phyloP scores from a whole-genome alignment of 2,888 invertebrate genomes.

The Drosophila silvestris region DNA sequence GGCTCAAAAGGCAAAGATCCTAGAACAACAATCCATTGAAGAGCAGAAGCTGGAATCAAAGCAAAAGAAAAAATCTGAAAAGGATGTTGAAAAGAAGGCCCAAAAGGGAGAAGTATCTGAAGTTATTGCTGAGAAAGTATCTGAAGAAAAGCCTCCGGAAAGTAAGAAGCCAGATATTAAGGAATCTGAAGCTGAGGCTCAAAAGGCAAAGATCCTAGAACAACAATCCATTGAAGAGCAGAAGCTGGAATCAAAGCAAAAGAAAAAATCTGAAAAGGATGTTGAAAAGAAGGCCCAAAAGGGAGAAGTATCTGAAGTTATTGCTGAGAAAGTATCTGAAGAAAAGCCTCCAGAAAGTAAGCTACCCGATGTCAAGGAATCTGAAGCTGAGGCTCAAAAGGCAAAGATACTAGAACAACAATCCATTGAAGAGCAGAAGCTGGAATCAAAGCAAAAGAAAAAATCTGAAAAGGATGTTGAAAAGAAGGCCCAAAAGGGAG shows the following conservation, averaged over 20 bases:
- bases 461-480: too few species aligned
- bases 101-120: neutral
- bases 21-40: accelerated
- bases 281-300: accelerated
- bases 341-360: neutral
- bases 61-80: neutral
- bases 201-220: accelerated
- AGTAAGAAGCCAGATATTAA: accelerated
- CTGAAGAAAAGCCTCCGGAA: accelerated
- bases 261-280: accelerated
- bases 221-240: neutral
- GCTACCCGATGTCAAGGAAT: neutral
- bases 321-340: neutral
- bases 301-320: neutral
- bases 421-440: neutral
- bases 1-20: accelerated
- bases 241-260: accelerated
- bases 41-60: accelerated
- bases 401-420: accelerated
- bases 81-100: accelerated
- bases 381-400: neutral
- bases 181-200: neutral
- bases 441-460: neutral
- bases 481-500: too few species aligned
- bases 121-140: neutral